Conservation (phyloP, 2,888 invertebrate species). For the Parapristionchus giblindavisi region DNA sequence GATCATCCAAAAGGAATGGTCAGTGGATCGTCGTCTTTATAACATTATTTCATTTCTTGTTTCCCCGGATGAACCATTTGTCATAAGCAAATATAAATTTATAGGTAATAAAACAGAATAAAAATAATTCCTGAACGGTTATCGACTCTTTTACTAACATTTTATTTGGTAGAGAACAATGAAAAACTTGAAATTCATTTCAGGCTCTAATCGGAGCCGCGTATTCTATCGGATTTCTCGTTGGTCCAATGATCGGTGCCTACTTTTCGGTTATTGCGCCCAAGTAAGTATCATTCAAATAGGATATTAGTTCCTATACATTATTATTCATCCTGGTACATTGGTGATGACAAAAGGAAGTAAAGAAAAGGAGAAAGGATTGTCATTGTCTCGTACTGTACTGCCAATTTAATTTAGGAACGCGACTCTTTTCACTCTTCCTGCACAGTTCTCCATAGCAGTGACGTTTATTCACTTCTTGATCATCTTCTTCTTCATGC, state of each 20-base stretch:
- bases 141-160: no score
- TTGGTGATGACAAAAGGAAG: no score
- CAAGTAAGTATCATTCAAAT: not conserved
- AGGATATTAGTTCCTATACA: not conserved
- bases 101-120: not conserved
- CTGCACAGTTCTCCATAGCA: conserved; percentile 77
- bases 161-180: not conserved
- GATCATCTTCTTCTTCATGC: conserved; percentile 80
- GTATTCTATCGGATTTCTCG: conserved; percentile 95
- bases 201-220: conserved; percentile 95
- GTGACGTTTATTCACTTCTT: conserved; percentile 82
- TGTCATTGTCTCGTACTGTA: conserved; percentile 39
- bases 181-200: not conserved
- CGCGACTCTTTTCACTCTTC: conserved; percentile 77
- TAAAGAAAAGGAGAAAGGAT: no score
- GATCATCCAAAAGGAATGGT: conserved; percentile 94
- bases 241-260: conserved; percentile 94
- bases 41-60: not conserved
- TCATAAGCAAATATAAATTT: not conserved
- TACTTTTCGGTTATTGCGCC: conserved; percentile 77
- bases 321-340: not conserved
- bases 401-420: not conserved
- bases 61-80: not conserved
- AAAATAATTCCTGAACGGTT: no score
- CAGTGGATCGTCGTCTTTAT: conserved; percentile 47